Evolutionary conservation across 2,113 vertebrate species (phyloP).

Genomic region (Riparia riparia): DNA sequence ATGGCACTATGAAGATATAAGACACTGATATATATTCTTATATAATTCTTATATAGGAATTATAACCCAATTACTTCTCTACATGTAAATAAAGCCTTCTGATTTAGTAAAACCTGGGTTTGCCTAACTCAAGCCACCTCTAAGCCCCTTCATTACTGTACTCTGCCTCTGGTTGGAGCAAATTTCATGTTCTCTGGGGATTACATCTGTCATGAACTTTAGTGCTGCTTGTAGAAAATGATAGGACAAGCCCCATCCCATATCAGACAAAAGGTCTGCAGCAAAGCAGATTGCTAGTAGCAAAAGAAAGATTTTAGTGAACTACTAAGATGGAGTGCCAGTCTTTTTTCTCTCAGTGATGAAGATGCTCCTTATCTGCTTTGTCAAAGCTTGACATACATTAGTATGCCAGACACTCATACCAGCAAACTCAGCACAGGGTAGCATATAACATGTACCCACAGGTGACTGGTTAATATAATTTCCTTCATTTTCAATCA

Average conservation of each 20-base stretch:
- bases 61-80: not conserved
- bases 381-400: not conserved
- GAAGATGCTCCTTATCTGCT: not conserved
- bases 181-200: not conserved
- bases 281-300: not conserved
- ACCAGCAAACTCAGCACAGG: not conserved
- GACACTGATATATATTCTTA: too few species aligned
- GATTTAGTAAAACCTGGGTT: not conserved
- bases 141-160: not conserved
- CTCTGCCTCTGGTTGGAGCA: not conserved
- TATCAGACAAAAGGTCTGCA: not conserved
- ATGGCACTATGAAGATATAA: not conserved
- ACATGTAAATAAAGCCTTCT: not conserved
- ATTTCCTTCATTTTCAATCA: slow-evolving; percentile 50
- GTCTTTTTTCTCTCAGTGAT: not conserved
- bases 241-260: fast-evolving
- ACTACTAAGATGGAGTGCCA: not conserved
- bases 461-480: slow-evolving; percentile 43
- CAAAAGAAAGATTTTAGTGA: not conserved
- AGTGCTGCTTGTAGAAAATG: not conserved
- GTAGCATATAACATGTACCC: not conserved
- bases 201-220: not conserved
- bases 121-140: not conserved
- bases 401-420: not conserved
- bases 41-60: not conserved